These are phyloP conservation scores for Ascaphus truei DNA, from an alignment of 2,113 vertebrate species.

Conservation along the genomic window DNA sequence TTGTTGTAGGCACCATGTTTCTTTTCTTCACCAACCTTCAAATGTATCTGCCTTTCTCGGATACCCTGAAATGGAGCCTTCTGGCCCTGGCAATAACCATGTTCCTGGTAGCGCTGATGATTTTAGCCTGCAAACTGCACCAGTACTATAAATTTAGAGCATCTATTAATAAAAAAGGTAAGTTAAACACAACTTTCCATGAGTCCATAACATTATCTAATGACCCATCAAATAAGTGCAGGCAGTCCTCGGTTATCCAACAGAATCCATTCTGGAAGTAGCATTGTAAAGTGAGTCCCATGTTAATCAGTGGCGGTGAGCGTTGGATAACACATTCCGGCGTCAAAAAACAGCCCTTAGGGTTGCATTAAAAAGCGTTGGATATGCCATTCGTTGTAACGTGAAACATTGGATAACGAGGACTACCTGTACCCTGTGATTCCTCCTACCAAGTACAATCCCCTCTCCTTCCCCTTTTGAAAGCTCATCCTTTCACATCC, in stretches of 20 bases:
- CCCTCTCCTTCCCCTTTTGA: too few species aligned
- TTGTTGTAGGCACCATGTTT: too few species aligned
- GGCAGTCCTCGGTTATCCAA: background rate
- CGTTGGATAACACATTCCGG: too few species aligned
- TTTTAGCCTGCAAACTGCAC: constrained; percentile 63
- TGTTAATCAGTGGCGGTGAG: too few species aligned
- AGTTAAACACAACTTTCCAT: background rate
- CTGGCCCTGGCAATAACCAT: constrained; percentile 54
- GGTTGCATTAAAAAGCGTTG: too few species aligned
- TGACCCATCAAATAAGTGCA: background rate
- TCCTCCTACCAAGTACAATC: too few species aligned
- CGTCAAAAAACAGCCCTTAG: too few species aligned
- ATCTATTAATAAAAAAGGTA: constrained; percentile 1
- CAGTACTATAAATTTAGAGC: constrained; percentile 45
- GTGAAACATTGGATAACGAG: too few species aligned
- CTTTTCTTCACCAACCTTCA: constrained; percentile 24
- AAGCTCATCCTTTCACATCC: too few species aligned
- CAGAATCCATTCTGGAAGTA: background rate
- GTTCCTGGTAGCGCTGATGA: constrained; percentile 53
- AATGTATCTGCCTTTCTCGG: constrained; percentile 49
- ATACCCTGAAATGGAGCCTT: constrained; percentile 55
- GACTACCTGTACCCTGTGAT: too few species aligned
- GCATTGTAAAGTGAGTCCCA: background rate
- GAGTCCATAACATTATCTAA: background rate
- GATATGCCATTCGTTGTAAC: too few species aligned